phyloP scores from a whole-genome alignment of 2,888 invertebrate species.

The Pegoplata infirma region DNA sequence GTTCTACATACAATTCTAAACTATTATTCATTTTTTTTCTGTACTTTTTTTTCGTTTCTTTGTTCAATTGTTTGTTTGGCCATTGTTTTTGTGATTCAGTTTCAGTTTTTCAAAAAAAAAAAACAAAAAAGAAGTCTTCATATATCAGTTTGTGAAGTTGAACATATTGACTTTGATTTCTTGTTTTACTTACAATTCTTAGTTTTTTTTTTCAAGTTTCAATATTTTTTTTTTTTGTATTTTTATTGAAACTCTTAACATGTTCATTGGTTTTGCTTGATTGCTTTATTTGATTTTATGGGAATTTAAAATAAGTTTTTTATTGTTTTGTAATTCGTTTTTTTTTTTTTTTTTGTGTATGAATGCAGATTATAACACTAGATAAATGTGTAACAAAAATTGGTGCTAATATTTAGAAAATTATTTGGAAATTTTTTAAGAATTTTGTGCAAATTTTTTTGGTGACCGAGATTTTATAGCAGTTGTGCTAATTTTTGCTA shows the following conservation, averaged over 20 bases:
- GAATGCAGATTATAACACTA: too few species aligned
- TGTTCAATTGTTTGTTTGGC: background rate
- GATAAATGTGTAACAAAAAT: too few species aligned
- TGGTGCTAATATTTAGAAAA: too few species aligned
- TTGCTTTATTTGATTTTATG: slow-evolving; percentile 60
- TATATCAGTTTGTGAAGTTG: slow-evolving; percentile 18
- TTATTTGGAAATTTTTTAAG: too few species aligned
- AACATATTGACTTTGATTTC: slow-evolving; percentile 31
- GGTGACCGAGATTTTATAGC: too few species aligned
- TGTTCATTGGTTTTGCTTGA: slow-evolving; percentile 61
- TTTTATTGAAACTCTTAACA: slow-evolving; percentile 31
- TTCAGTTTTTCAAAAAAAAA: slow-evolving; percentile 8
- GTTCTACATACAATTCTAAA: slow-evolving; percentile 4
- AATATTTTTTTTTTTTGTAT: slow-evolving; percentile 15
- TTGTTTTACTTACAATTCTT: slow-evolving; percentile 4
- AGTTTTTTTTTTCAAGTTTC: slow-evolving; percentile 14
- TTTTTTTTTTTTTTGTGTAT: background rate
- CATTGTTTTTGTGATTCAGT: background rate
- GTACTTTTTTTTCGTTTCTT: background rate
- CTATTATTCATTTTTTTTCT: slow-evolving; percentile 5
- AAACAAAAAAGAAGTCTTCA: too few species aligned
- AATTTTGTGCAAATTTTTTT: too few species aligned
- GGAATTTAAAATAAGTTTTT: slow-evolving; percentile 30
- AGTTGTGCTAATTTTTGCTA: too few species aligned
- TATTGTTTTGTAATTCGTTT: background rate